Evolutionary conservation across 64 coral and sea anemone genomes (phyloP), one percentile per base, ranked within the genome.

Genomic region (Astreopora myriophthalma): DNA sequence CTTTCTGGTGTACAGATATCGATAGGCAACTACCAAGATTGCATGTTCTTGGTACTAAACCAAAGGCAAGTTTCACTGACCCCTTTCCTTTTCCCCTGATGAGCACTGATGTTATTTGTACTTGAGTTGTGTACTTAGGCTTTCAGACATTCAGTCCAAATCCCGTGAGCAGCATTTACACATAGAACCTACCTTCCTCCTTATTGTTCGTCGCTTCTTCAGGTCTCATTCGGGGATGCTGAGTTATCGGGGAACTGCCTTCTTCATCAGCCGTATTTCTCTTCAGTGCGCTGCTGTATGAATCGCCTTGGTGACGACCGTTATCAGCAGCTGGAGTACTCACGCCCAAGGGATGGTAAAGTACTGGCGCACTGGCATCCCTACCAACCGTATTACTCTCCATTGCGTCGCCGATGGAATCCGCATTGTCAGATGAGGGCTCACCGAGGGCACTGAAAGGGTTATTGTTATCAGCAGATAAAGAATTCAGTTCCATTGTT

Each of bases 341-440:
- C n/a, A n/a, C n/a, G n/a, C n/a, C n/a, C n/a, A n/a, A n/a, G n/a
- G 44, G 26, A 19, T 58, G 10, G 1, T 57, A 14, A 10, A 8
- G 22, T 20, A 0, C 16, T 0, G 0, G 26, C 14, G 6, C 2
- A 5, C 24, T 80, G n/a, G 27, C 2, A n/a, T 62, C 76, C 8
- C 0, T 29, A 22, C 19, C 31, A 34, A 1, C 1, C 16, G 17
- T 34, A 36, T 10, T 34, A n/a, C 14, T 0, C 14, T 61, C 35
- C 2, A 80, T 29, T 22, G 49, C 76, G 6, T 10, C 26, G 31
- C 76, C 60, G 76, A 60, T 60, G 29, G 46, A 79, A 20, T 1
- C 0, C n/a, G 32, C n/a, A n/a, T 60, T 48, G 3, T n/a, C n/a
- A 80, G 7, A 9, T 10, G 0, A 20, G 6, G 0, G 5, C 0